These are phyloP conservation scores for Limenitis camilla DNA, from an alignment of 2,888 invertebrate genomes.

Conservation along the genomic window DNA sequence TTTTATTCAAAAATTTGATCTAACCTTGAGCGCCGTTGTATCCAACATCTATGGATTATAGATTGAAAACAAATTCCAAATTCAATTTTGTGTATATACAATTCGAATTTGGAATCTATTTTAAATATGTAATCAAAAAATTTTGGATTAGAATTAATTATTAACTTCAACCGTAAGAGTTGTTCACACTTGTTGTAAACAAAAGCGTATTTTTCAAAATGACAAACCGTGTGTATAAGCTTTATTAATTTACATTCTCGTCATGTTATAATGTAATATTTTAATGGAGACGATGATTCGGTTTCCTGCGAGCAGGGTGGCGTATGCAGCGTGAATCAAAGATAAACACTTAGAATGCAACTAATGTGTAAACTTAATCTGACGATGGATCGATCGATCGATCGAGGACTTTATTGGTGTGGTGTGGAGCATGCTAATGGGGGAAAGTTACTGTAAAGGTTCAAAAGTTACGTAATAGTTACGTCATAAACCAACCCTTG, in stretches of 20 bases:
- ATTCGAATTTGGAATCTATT: no score
- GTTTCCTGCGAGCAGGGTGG: constrained; percentile 28
- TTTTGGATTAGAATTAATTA: no score
- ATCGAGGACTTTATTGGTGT: constrained; percentile 11
- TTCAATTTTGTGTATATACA: no score
- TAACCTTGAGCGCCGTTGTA: no score
- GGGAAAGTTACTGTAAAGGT: not conserved
- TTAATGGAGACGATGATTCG: constrained; percentile 26
- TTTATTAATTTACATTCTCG: constrained; percentile 19
- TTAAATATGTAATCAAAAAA: no score
- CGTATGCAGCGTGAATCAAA: constrained; percentile 16
- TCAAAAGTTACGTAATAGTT: not conserved
- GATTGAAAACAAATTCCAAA: no score
- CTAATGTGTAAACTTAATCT: constrained; percentile 9
- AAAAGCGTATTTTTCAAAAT: not conserved
- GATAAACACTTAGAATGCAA: constrained; percentile 14
- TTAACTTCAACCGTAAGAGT: no score
- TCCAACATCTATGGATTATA: no score
- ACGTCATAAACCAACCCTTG: no score
- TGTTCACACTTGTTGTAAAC: no score
- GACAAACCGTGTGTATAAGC: not conserved
- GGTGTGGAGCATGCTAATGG: not conserved
- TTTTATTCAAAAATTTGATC: no score
- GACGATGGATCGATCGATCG: constrained; percentile 7
- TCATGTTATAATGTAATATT: constrained; percentile 27